Evolutionary conservation across 2,113 vertebrate genomes (phyloP), one percentile per base, ranked within the genome.

Genomic region (Motacilla tschutschensis): DNA sequence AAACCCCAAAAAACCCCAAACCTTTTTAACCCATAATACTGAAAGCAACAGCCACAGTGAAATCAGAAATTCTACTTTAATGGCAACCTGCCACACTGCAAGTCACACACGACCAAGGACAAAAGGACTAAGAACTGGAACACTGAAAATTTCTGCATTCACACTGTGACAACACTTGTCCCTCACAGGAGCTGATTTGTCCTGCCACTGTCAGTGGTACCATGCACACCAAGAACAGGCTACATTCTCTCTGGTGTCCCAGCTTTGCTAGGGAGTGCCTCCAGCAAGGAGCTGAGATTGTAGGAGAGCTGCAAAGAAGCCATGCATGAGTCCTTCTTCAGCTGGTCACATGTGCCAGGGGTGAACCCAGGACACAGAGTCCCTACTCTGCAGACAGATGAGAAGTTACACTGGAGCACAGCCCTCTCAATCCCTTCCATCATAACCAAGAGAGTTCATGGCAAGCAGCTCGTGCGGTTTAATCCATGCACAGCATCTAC

Each of bases 361-460:
- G 4, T 21, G 35, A 38, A 58, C 6, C 16, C 0, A 66, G 44
- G 48, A n/a, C 43, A 66, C 12, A 67, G 35, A 46, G 38, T 28
- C 24, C 54, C 43, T 18, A 15, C 26, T 50, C 59, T 67, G 46
- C 44, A 71, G 33, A 44, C 24, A 72, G 50, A 82, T 0, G 1
- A 72, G n/a, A 51, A 35, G 26, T 35, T 24, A 75, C 0, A 2
- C 19, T 1, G 2, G 53, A 55, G 48, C 26, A 50, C 48, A 50
- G 48, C 26, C 26, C 28, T 48, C 48, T 41, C 38, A 31, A 19
- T 50, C 19, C 12, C 21, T 35, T 83, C 64, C 47, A 65, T 14
- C 54, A 48, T 38, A 62, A 46, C 1, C 1, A 60, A 24, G 0
- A 6, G 44, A 46, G 41, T 43, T 9, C n/a, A 41, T 0, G 8